phyloP scores from a whole-genome alignment of 2,797 vertebrate genomes.

The Ctenopoma kingsleyae region DNA sequence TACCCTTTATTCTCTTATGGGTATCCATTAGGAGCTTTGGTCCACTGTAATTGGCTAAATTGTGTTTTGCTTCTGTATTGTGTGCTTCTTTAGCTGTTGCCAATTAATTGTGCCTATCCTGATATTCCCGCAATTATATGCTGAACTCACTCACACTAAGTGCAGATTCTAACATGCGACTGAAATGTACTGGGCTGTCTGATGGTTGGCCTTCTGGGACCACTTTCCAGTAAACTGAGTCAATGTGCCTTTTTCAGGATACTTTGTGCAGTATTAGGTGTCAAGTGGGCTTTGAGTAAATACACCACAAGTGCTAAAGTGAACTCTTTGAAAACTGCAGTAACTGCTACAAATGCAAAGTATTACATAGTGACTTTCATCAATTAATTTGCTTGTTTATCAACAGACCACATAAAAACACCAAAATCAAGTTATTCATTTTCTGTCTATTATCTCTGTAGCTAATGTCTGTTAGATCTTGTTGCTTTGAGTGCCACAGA shows the following conservation, averaged over 20 bases:
- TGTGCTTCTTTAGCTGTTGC: neutral
- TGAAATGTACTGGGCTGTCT: slow-evolving; percentile 28
- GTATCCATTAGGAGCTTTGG: slow-evolving; percentile 26
- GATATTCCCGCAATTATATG: slow-evolving; percentile 7
- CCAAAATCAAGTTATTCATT: neutral
- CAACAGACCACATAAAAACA: neutral
- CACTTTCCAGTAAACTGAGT: slow-evolving; percentile 43
- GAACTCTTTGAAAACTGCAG: slow-evolving; percentile 11
- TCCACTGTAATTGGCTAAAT: neutral
- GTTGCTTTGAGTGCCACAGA: neutral
- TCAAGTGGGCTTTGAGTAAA: slow-evolving; percentile 23
- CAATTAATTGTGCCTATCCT: slow-evolving; percentile 8
- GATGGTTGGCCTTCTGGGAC: slow-evolving; percentile 21
- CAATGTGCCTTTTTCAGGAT: slow-evolving; percentile 37
- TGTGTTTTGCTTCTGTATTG: slow-evolving; percentile 2
- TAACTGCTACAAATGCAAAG: neutral
- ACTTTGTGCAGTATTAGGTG: slow-evolving; percentile 24
- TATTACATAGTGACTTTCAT: neutral
- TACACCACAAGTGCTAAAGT: slow-evolving; percentile 8
- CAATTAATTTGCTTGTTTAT: neutral
- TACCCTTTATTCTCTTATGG: slow-evolving; percentile 20
- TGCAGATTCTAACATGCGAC: neutral
- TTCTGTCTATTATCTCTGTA: neutral
- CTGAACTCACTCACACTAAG: slow-evolving; percentile 7
- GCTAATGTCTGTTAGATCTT: no score